Percentiles rank a stretch among this genome's conserved stretches.
Conservation (phyloP, 2,888 invertebrate genomes). For the Diloba caeruleocephala region DNA sequence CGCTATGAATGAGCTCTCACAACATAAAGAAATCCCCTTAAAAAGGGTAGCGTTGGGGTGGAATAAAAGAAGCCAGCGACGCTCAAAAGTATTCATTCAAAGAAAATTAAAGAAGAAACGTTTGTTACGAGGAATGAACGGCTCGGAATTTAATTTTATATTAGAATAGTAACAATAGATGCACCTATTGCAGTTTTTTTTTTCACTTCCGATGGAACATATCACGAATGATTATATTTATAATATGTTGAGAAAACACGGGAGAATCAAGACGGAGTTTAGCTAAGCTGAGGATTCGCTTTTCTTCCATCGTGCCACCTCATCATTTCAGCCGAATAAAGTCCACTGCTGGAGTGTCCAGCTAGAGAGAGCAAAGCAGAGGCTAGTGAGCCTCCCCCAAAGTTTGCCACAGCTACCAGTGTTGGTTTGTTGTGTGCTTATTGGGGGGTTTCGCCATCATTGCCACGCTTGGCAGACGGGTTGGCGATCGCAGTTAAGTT, state of each 20-base stretch:
- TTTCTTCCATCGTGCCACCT: slow-evolving; percentile 13
- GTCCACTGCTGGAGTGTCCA: too few relatives aligned
- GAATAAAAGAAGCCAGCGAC: slow-evolving; percentile 66
- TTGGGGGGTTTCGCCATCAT: too few relatives aligned
- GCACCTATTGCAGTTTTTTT: slow-evolving; percentile 20
- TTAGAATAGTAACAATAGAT: slow-evolving; percentile 42
- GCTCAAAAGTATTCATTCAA: slow-evolving; percentile 59
- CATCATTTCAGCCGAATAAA: too few relatives aligned
- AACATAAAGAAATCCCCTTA: slow-evolving; percentile 90
- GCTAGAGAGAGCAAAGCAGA: too few relatives aligned
- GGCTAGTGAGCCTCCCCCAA: too few relatives aligned
- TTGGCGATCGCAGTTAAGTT: too few relatives aligned
- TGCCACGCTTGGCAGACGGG: too few relatives aligned
- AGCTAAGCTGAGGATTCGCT: slow-evolving; percentile 31
- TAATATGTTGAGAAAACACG: slow-evolving; percentile 44
- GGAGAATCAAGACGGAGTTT: slow-evolving; percentile 19
- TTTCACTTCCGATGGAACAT: slow-evolving; percentile 10
- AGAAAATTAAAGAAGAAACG: slow-evolving; percentile 64
- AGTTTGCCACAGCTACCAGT: too few relatives aligned
- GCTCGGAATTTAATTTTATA: slow-evolving; percentile 50
- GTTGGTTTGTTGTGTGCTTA: too few relatives aligned
- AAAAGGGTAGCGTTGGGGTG: slow-evolving; percentile 87
- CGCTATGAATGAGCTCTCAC: slow-evolving; percentile 90
- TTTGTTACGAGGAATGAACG: slow-evolving; percentile 45
- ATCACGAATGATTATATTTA: slow-evolving; percentile 4